phyloP scores from a whole-genome alignment of 2,888 invertebrate species.

The Diadegma fenestrale region DNA sequence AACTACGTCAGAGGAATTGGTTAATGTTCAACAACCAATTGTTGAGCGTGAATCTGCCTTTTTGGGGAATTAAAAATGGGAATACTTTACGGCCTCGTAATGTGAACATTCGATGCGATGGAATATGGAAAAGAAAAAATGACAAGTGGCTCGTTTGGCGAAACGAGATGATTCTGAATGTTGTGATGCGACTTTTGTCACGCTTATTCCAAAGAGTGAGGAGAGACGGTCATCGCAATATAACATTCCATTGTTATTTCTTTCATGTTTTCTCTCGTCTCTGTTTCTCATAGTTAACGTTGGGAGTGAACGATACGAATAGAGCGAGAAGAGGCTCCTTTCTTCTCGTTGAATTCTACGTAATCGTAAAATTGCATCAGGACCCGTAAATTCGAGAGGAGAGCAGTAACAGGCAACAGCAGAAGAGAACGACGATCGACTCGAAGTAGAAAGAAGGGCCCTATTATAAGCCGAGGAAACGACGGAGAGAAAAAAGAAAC shows the following conservation, averaged over 20 bases:
- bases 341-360: conserved; percentile 66
- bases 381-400: conserved; percentile 68
- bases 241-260: conserved; percentile 65
- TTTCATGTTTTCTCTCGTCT: neutral
- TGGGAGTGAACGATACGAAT: conserved; percentile 24
- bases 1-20: neutral
- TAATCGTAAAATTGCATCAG: conserved; percentile 70
- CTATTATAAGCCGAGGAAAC: conserved; percentile 45
- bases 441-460: conserved; percentile 60
- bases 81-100: neutral
- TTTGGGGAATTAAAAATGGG: neutral
- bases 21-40: neutral
- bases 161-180: conserved; percentile 8
- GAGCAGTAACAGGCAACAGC: conserved; percentile 48
- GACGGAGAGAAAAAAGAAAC: conserved; percentile 15
- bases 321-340: conserved; percentile 38
- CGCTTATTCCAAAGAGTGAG: conserved; percentile 25
- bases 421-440: conserved; percentile 63
- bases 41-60: neutral
- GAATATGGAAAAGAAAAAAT: neutral
- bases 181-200: conserved; percentile 57
- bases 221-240: conserved; percentile 35
- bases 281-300: conserved; percentile 26
- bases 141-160: neutral
- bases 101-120: neutral